phyloP scores from a whole-genome alignment of 1,140 invertebrate genomes.

The Drosophila micromelanica region DNA sequence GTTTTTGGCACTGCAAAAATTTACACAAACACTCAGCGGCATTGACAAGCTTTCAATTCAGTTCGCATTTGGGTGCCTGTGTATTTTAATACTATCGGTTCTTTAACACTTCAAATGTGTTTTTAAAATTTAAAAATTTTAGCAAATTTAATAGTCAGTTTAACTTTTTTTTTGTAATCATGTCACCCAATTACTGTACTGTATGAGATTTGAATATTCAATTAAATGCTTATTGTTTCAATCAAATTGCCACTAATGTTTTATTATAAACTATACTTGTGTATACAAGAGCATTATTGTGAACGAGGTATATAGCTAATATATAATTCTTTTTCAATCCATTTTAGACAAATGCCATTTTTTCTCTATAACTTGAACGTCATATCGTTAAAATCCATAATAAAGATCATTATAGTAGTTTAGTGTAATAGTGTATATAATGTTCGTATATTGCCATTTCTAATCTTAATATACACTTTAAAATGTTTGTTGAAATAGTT shows the following conservation, averaged over 20 bases:
- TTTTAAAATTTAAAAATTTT: too few species aligned
- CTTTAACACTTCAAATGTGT: too few species aligned
- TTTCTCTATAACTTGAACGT: too few species aligned
- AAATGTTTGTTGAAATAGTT: neutral
- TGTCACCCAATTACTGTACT: neutral
- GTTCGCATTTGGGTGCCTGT: neutral
- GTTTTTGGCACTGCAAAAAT: constrained; percentile 11
- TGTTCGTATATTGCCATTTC: neutral
- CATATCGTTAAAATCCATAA: too few species aligned
- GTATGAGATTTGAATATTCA: neutral
- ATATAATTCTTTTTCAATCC: too few species aligned
- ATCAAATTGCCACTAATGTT: neutral
- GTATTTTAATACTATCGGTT: neutral
- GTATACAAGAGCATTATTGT: too few species aligned
- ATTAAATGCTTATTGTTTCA: neutral
- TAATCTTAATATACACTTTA: neutral
- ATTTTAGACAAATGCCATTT: too few species aligned
- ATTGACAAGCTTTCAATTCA: constrained; percentile 17
- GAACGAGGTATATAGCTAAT: too few species aligned
- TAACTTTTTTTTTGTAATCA: neutral
- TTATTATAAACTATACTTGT: too few species aligned
- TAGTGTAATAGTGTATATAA: too few species aligned
- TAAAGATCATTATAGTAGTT: too few species aligned
- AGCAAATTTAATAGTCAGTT: too few species aligned
- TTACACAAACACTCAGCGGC: constrained; percentile 6